phyloP scores from a whole-genome alignment of 2,797 vertebrate species.

The Avahi laniger region DNA sequence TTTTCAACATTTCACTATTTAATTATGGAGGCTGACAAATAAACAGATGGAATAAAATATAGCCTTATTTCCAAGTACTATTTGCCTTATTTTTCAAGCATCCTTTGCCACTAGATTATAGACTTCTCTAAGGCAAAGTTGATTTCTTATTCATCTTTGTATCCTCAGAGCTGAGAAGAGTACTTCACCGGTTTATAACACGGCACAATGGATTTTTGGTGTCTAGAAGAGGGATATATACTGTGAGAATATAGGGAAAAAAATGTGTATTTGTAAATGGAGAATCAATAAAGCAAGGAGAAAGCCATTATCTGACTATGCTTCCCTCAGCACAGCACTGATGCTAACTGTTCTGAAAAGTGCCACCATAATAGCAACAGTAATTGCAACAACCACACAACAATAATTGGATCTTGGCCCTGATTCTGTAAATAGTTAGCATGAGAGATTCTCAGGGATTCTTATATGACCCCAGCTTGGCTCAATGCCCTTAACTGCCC shows the following conservation, averaged over 20 bases:
- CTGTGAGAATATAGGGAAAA: slow-evolving; percentile 28
- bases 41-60: not conserved
- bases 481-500: not conserved
- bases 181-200: slow-evolving; percentile 39
- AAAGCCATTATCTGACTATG: slow-evolving; percentile 55
- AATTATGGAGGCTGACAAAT: not conserved
- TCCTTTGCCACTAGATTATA: not conserved
- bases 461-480: not conserved
- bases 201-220: slow-evolving; percentile 21
- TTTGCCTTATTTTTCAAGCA: not conserved
- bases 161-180: slow-evolving; percentile 2
- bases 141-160: slow-evolving; percentile 45
- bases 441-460: slow-evolving; percentile 10
- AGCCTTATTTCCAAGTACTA: not conserved
- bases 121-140: not conserved
- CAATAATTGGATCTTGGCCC: slow-evolving; percentile 37
- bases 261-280: slow-evolving; percentile 64
- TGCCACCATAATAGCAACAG: slow-evolving; percentile 37
- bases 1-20: slow-evolving; percentile 22
- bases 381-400: slow-evolving; percentile 55
- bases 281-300: slow-evolving; percentile 71
- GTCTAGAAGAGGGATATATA: slow-evolving; percentile 28
- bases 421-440: slow-evolving; percentile 1
- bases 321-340: not conserved
- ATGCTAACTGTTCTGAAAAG: slow-evolving; percentile 51